Evolutionary conservation across 2,888 invertebrate species (phyloP).

Genomic region (Therioaphis trifolii): DNA sequence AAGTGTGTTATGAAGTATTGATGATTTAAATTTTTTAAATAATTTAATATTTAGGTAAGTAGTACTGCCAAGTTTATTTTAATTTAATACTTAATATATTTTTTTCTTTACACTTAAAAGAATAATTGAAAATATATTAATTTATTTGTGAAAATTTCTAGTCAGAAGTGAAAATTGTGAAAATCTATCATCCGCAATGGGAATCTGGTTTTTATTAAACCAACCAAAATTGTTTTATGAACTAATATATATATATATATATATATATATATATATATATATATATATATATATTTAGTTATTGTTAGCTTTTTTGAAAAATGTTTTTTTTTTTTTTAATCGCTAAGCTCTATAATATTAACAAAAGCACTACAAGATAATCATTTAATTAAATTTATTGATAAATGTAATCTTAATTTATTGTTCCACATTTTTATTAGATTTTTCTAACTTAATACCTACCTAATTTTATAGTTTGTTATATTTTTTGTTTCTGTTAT

Average conservation of each 20-base stretch:
- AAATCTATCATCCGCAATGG: slow-evolving; percentile 67
- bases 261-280: too few species aligned
- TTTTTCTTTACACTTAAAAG: background rate
- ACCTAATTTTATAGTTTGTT: slow-evolving; percentile 53
- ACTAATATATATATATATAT: slow-evolving; percentile 27
- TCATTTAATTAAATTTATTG: slow-evolving; percentile 43
- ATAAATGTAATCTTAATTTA: slow-evolving; percentile 49
- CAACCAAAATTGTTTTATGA: slow-evolving; percentile 19
- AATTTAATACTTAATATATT: slow-evolving; percentile 1
- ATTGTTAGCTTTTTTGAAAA: too few species aligned
- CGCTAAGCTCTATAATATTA: slow-evolving; percentile 36
- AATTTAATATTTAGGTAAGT: slow-evolving; percentile 5
- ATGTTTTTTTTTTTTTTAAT: slow-evolving; percentile 42
- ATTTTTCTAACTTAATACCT: slow-evolving; percentile 54
- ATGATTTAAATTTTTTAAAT: slow-evolving; percentile 26
- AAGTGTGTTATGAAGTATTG: background rate
- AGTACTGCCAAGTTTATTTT: background rate
- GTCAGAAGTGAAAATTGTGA: slow-evolving; percentile 66
- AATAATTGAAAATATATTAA: slow-evolving; percentile 30
- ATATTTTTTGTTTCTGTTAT: slow-evolving; percentile 49
- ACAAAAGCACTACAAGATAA: slow-evolving; percentile 50
- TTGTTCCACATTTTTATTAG: slow-evolving; percentile 53
- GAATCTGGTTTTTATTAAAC: slow-evolving; percentile 66
- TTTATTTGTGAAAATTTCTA: slow-evolving; percentile 49
- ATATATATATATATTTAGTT: too few species aligned